Percentiles rank a stretch among this genome's conserved stretches.
These are phyloP conservation scores for Labeo catla DNA, from an alignment of 2,113 vertebrate species.

Conservation along the genomic window DNA sequence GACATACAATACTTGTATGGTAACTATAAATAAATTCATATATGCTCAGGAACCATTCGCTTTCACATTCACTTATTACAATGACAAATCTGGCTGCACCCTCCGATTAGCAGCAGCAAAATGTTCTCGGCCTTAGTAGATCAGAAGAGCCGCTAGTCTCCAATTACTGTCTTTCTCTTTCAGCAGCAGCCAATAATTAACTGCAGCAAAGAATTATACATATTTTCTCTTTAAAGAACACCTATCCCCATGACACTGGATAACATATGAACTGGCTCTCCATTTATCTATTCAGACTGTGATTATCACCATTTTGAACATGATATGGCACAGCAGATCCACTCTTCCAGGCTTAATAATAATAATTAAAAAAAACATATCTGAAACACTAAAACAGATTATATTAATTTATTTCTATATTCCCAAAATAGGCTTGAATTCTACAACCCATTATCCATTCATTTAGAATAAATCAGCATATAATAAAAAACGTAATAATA, in stretches of 20 bases:
- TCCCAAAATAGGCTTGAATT: neutral
- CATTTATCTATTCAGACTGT: slow-evolving; percentile 53
- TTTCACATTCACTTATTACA: slow-evolving; percentile 27
- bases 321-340: neutral
- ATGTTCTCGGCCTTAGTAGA: slow-evolving; percentile 52
- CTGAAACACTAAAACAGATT: too few species aligned
- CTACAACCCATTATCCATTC: neutral
- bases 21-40: neutral
- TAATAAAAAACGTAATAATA: neutral
- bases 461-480: neutral
- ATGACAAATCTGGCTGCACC: slow-evolving; percentile 46
- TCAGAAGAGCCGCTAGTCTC: slow-evolving; percentile 55
- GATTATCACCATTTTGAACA: slow-evolving; percentile 8
- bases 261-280: slow-evolving; percentile 40
- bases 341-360: neutral
- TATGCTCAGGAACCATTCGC: neutral
- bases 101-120: slow-evolving; percentile 58
- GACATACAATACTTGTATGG: neutral
- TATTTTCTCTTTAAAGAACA: slow-evolving; percentile 66
- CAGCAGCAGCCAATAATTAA: slow-evolving; percentile 61
- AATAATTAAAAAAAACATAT: neutral
- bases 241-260: slow-evolving; percentile 48
- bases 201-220: slow-evolving; percentile 58
- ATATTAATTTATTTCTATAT: neutral
- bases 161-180: slow-evolving; percentile 64